A percentile compares a stretch with the other conserved stretches of the same genome.
phyloP scores from a whole-genome alignment of 2,888 invertebrate genomes.

The Drosophila trichaetosa region DNA sequence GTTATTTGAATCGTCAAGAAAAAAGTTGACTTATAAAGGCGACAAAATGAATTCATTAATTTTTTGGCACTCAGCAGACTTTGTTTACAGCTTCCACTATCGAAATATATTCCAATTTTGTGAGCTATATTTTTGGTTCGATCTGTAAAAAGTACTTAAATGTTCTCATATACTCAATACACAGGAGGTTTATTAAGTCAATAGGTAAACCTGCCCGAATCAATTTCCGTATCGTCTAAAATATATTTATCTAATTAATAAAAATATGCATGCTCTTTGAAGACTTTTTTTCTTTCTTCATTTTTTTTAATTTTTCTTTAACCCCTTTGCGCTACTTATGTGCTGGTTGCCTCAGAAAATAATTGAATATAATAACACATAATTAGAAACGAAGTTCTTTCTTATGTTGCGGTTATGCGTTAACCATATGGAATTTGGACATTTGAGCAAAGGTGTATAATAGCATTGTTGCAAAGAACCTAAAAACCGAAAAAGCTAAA shows the following conservation, averaged over 20 bases:
- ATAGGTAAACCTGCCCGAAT: background rate
- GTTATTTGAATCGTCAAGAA: background rate
- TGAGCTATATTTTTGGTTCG: background rate
- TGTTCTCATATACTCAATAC: background rate
- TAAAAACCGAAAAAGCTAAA: background rate
- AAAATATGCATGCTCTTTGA: background rate
- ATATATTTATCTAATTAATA: background rate
- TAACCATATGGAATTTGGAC: constrained; percentile 2
- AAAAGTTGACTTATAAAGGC: background rate
- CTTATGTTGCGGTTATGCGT: constrained; percentile 2
- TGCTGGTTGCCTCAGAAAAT: background rate
- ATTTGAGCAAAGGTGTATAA: constrained; percentile 8
- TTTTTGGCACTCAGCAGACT: background rate
- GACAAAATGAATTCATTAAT: background rate
- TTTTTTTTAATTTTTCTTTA: background rate
- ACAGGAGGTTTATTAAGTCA: background rate
- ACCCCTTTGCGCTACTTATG: background rate
- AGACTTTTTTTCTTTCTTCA: background rate
- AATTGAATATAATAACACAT: constrained; percentile 31
- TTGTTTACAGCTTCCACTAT: background rate
- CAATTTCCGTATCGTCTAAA: background rate
- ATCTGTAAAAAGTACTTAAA: background rate
- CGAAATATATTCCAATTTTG: background rate
- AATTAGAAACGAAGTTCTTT: constrained; percentile 12
- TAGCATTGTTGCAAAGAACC: constrained; percentile 3